Evolutionary conservation across 1,140 invertebrate genomes (phyloP).

Genomic region (Tetragnatha versicolor): DNA sequence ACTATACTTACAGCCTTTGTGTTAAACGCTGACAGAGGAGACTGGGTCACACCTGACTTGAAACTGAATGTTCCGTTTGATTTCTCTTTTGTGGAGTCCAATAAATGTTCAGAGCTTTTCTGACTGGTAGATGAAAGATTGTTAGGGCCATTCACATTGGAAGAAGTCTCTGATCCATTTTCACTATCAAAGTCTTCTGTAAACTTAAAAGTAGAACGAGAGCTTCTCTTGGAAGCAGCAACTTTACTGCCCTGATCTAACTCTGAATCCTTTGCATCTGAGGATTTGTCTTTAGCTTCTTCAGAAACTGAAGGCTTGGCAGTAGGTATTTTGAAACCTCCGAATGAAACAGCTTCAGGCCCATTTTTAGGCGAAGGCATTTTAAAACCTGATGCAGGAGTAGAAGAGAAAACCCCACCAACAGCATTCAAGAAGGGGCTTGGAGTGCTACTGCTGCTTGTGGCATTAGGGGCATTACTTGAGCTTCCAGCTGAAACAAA

Average conservation of each 20-base stretch:
- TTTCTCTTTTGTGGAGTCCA: neutral
- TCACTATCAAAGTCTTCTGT: neutral
- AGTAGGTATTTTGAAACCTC: neutral
- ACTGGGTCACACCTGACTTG: neutral
- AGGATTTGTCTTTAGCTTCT: neutral
- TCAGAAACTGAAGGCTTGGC: neutral
- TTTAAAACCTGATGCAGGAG: constrained; percentile 12
- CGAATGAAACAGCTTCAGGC: neutral
- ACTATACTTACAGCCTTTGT: neutral
- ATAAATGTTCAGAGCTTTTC: neutral
- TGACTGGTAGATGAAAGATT: neutral
- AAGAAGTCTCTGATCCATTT: neutral
- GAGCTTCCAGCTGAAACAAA: too few relatives aligned
- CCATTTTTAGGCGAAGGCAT: neutral
- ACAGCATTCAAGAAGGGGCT: too few relatives aligned
- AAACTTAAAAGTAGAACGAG: neutral
- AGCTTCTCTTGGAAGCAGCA: neutral
- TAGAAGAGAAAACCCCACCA: too few relatives aligned
- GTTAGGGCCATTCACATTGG: neutral
- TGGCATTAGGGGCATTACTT: neutral
- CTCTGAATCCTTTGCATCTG: neutral
- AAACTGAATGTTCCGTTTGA: neutral
- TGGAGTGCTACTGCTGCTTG: neutral
- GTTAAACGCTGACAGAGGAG: neutral
- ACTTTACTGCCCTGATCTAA: neutral